Base-by-base conservation (phyloP, 2,888 invertebrate species). In the Coelogynopora nodosa region DNA sequence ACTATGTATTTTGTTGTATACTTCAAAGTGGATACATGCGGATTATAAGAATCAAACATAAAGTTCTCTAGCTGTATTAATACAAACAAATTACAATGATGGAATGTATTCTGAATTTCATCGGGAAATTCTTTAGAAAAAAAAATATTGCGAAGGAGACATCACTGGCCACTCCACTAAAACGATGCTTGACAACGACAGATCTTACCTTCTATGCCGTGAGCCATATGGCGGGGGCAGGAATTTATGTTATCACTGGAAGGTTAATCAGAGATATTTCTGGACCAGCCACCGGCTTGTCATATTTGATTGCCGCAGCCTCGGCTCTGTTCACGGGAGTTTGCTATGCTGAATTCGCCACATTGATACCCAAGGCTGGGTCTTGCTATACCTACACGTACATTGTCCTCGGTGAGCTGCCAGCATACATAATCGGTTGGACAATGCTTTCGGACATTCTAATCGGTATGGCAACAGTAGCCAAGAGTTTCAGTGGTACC, bases 341-440 rank as follows among this genome's bases (percentile, higher is more conserved):
- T 18, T 87, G 87, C 49, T 87, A 87, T 49, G 74, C 30, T 0
- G 87, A 87, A 74, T 87, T 87, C 23, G 29, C 87, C 23, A 87
- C 87, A 0, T 67, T 87, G 0, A 87, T 87, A n/a, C 87, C 87
- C 0, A 29, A 74, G 84, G 87, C 87, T 10, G 87, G 87, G 18
- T 82, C 82, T 27, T 27, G 82, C 67, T 87, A 87, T 80, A 49
- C 67, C 1, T 87, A 87, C 67, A 87, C 87, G 0, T 87, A 87
- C 31, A 30, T 87, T 13, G 67, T 84, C 13, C 18, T 87, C 0
- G 87, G 87, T n/a, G 87, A 87, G 28, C 67, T 87, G 30, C 67
- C 87, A 28, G 87, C 87, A 31, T 87, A 87, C 67, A 0, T 87
- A 0, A 74, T 87, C 28, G 87, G 87, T 28, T 87, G 87, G 87